Base-by-base conservation (phyloP, 2,113 vertebrate genomes). In the Pterocles burchelli region DNA sequence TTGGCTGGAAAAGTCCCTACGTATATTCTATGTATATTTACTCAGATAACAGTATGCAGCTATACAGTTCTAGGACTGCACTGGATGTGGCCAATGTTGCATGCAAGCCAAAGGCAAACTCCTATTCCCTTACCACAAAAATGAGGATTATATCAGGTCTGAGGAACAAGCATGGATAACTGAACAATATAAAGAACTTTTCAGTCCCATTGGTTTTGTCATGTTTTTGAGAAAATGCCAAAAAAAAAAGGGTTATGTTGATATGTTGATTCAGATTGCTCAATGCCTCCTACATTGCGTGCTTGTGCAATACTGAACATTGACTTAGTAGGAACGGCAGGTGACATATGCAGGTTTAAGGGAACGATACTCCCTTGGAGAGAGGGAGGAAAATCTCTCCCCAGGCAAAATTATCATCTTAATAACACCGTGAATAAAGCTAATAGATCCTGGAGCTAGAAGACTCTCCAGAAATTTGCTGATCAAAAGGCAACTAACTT, bases 251-350 rank as follows among this genome's bases (percentile, higher is more conserved):
- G 20, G 34, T 96, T 92, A 80, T 68, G 73, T 95, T 93, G 76
- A 78, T 92, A 80, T 68, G 73, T 95, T 93, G 76, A 78, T 95
- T 97, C 89, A 71, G 74, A 66, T 88, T 93, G n/a, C 85, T 97
- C 88, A 76, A 66, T 94, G 55, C 33, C 79, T 91, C 90, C 88
- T 95, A 96, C 94, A 89, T 94, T 88, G 52, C 70, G 33, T 57
- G 61, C 77, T 95, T 96, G 41, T 95, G 77, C 94, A 89, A 87
- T 78, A 88, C 58, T 78, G 61, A 95, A 55, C 52, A 26, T 28
- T 45, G 51, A 52, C 36, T 82, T 77, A 88, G 68, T 70, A 80
- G 85, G 48, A 89, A 45, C 8, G 45, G 80, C 75, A 96, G 92
- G 84, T 68, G 81, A 76, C 17, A 80, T 73, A 88, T 6, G 62